These are phyloP conservation scores for Chinchilla lanigera DNA, from an alignment of 2,113 vertebrate species.

Conservation along the genomic window DNA sequence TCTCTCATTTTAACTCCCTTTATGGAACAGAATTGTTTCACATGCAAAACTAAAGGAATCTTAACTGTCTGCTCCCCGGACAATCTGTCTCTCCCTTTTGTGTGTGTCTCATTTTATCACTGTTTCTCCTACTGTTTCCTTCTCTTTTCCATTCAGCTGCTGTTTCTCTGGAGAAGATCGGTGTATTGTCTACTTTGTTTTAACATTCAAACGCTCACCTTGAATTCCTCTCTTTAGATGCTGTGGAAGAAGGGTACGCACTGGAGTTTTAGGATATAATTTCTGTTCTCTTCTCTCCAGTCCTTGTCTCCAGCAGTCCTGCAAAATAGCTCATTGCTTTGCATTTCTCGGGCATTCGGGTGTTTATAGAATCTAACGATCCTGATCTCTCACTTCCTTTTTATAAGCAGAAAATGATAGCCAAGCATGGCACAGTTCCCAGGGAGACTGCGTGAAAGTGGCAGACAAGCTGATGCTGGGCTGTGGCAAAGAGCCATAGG, in stretches of 20 bases:
- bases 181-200: constrained; percentile 68
- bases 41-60: constrained; percentile 30
- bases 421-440: constrained; percentile 57
- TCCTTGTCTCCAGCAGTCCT: constrained; percentile 54
- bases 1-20: constrained; percentile 39
- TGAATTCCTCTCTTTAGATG: constrained; percentile 63
- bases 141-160: constrained; percentile 7
- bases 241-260: neutral
- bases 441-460: constrained; percentile 38
- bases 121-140: neutral
- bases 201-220: constrained; percentile 72
- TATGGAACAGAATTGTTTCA: constrained; percentile 48
- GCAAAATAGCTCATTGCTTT: constrained; percentile 64
- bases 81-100: neutral
- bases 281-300: constrained; percentile 25
- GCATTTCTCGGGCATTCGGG: constrained; percentile 58
- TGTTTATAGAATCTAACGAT: constrained; percentile 69
- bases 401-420: constrained; percentile 73
- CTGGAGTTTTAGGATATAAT: constrained; percentile 59
- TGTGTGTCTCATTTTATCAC: neutral
- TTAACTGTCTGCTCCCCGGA: neutral
- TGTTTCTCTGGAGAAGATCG: constrained; percentile 13
- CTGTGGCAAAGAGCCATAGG: constrained; percentile 14
- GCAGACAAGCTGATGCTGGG: neutral
- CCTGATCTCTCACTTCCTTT: constrained; percentile 59